phyloP scores from a whole-genome alignment of 2,888 invertebrate species.

The Drosophila niveifrons region DNA sequence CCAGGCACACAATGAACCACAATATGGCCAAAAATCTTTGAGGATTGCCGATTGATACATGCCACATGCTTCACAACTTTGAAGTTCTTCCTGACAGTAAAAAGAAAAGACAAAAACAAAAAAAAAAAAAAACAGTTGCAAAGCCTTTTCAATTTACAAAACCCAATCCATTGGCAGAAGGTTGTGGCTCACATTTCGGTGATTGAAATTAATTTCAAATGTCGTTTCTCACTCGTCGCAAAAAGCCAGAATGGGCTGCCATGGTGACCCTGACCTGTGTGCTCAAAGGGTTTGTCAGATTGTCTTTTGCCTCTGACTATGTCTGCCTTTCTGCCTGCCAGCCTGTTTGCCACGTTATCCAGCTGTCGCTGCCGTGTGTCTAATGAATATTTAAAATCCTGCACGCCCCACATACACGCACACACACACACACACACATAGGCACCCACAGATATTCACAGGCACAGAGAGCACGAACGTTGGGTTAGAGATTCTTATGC shows the following conservation, averaged over 20 bases:
- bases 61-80: slow-evolving; percentile 19
- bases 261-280: slow-evolving; percentile 56
- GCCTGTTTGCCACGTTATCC: slow-evolving; percentile 36
- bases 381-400: slow-evolving; percentile 78
- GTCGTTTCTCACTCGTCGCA: slow-evolving; percentile 57
- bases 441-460: slow-evolving; percentile 5
- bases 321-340: slow-evolving; percentile 11
- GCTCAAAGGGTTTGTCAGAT: slow-evolving; percentile 38
- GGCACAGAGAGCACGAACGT: slow-evolving; percentile 2
- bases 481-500: slow-evolving; percentile 31
- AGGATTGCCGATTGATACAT: slow-evolving; percentile 40
- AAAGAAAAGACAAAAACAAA: not conserved
- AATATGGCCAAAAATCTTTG: slow-evolving; percentile 34
- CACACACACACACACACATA: slow-evolving; percentile 4
- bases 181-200: slow-evolving; percentile 59
- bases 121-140: slow-evolving; percentile 33
- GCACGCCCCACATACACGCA: slow-evolving; percentile 50
- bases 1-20: slow-evolving; percentile 47
- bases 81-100: slow-evolving; percentile 13
- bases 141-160: slow-evolving; percentile 67
- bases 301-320: slow-evolving; percentile 31
- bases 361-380: slow-evolving; percentile 50
- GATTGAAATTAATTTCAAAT: slow-evolving; percentile 82
- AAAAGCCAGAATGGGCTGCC: slow-evolving; percentile 6
- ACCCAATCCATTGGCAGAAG: slow-evolving; percentile 47